A percentile compares a stretch with the other conserved stretches of the same genome.
Evolutionary conservation across 2,888 invertebrate genomes (phyloP).

Genomic region (Pandemis heparana): DNA sequence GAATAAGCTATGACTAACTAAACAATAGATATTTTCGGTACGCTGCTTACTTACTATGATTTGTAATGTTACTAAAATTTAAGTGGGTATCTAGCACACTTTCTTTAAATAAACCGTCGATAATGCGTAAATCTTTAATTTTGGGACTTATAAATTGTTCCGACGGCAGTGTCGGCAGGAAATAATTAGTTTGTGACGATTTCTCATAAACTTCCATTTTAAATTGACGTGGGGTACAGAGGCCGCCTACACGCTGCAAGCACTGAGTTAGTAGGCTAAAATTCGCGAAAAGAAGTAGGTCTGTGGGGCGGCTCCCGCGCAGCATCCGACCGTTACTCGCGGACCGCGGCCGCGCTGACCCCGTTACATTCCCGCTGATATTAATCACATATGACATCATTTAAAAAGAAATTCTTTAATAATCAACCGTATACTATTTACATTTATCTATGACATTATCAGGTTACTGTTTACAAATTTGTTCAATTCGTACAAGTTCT

Average conservation of each 20-base stretch:
- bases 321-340: slow-evolving; percentile 74
- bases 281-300: slow-evolving; percentile 61
- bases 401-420: slow-evolving; percentile 3
- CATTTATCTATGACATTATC: neutral
- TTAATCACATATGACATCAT: slow-evolving; percentile 48
- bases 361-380: slow-evolving; percentile 66
- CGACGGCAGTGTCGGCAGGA: neutral
- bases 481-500: slow-evolving; percentile 1
- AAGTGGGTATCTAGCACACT: slow-evolving; percentile 27
- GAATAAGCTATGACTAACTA: slow-evolving; percentile 27
- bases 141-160: neutral
- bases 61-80: slow-evolving; percentile 11
- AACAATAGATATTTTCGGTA: slow-evolving; percentile 13
- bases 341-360: slow-evolving; percentile 70
- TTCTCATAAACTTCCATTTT: neutral
- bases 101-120: slow-evolving; percentile 10
- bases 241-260: neutral
- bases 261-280: slow-evolving; percentile 49
- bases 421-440: neutral
- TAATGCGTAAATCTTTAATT: neutral
- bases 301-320: slow-evolving; percentile 59
- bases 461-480: slow-evolving; percentile 17
- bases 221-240: neutral
- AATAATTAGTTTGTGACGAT: neutral
- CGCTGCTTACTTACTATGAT: slow-evolving; percentile 7